Base-by-base conservation (phyloP, 1,140 invertebrate species). In the Sminthurides bifidus region DNA sequence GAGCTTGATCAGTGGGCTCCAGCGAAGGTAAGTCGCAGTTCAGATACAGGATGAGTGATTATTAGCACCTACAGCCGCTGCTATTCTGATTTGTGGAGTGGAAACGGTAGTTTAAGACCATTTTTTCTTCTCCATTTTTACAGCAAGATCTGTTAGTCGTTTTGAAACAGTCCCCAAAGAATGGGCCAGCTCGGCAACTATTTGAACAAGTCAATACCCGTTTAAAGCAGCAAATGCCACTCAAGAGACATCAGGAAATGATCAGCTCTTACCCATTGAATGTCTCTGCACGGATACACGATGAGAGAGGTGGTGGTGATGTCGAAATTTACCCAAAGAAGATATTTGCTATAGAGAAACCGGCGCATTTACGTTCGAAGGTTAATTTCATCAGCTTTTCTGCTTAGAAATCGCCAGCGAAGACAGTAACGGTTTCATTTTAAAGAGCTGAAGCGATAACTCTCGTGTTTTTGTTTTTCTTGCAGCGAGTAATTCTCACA, bases 301-400 rank as follows among this genome's bases (percentile, higher is more conserved):
- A 76, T 27, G 6, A n/a, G 14, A 6, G 27, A 48, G 44, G 30
- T 24, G 44, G 29, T 19, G 33, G 46, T 48, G 50, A 52, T 53
- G 27, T 49, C 41, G 33, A 23, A 57, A n/a, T n/a, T n/a, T 51
- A 52, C 35, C 59, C 59, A 14, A 70, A 72, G 48, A 72, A 79
- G 26, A 74, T 84, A 40, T 64, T 75, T 58, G 72, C 78, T 17
- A 69, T 79, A 21, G 69, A 73, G 56, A 83, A 82, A 70, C 73
- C 77, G 17, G 76, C 79, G 10, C 78, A 81, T 66, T 70, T 79
- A 60, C 72, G 76, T 58, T 80, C 78, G 12, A 81, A 80, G 31
- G 33, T 51, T 15, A 48, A 29, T 5, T 23, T 14, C 14, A 44
- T 10, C 21, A 15, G 21, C 8, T 44, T 44, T 44, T 19, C 14